A percentile compares a stretch with the other conserved stretches of the same genome.
These are phyloP conservation scores for Andricus curvator DNA, from an alignment of 2,888 invertebrate genomes.

Conservation along the genomic window DNA sequence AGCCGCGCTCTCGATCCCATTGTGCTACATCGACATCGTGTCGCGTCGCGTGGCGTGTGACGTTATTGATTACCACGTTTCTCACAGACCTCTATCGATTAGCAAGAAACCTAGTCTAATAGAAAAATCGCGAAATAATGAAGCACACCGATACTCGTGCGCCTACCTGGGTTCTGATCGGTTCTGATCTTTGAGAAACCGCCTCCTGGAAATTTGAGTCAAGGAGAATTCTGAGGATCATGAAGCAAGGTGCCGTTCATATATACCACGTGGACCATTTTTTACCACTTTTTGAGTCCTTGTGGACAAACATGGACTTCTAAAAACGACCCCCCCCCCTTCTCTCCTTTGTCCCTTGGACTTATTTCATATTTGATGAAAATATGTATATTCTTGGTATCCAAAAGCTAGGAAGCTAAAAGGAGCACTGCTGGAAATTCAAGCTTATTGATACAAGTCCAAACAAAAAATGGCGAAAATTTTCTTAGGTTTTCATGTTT, in stretches of 20 bases:
- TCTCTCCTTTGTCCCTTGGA: no score
- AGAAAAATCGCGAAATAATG: conserved; percentile 31
- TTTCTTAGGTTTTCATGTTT: no score
- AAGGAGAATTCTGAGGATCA: background rate
- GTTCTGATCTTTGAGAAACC: background rate
- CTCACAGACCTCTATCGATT: conserved; percentile 37
- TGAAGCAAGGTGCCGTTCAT: background rate
- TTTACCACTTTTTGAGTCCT: no score
- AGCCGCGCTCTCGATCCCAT: conserved; percentile 33
- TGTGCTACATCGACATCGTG: conserved; percentile 35
- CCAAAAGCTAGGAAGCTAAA: no score
- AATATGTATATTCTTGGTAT: no score
- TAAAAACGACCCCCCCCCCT: no score
- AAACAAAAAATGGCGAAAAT: no score
- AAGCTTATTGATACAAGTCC: no score
- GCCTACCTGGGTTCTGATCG: background rate
- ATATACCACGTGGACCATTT: no score
- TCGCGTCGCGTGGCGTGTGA: conserved; percentile 40
- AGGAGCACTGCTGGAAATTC: no score
- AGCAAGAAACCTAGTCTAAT: conserved; percentile 3
- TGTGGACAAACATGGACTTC: no score
- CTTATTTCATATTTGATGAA: no score
- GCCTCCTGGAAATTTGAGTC: background rate
- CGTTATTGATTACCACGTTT: conserved; percentile 41
- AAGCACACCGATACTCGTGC: conserved; percentile 1